Evolutionary conservation across 2,797 vertebrate genomes (phyloP).

Genomic region (Sorex maritimensis): DNA sequence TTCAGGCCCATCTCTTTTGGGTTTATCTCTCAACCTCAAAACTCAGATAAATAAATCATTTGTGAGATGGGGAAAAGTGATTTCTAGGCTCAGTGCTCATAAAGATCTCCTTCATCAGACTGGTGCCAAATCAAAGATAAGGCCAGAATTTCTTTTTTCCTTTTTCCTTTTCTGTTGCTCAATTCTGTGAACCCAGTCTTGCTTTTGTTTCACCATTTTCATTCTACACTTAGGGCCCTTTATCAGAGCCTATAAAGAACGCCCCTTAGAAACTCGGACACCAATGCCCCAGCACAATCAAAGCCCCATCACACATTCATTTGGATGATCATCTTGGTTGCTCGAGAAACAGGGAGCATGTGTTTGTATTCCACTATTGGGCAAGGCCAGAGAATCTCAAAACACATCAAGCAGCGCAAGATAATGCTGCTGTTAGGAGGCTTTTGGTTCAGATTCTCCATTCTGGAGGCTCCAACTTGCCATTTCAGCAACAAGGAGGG

Average conservation of each 20-base stretch:
- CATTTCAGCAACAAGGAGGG: conserved; percentile 25
- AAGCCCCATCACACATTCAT: neutral
- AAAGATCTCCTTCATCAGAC: conserved; percentile 53
- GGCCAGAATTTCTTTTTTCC: neutral
- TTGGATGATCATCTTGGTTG: conserved; percentile 40
- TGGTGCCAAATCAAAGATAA: conserved; percentile 43
- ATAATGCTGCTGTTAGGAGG: neutral
- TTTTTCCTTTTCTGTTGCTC: conserved; percentile 33
- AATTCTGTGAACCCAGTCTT: conserved; percentile 39
- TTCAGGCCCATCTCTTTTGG: conserved; percentile 70
- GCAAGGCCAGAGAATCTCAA: conserved; percentile 19
- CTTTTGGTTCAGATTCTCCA: conserved; percentile 39
- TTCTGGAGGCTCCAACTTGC: neutral
- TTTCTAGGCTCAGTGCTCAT: conserved; percentile 61
- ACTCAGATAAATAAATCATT: conserved; percentile 68
- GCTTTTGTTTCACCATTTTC: conserved; percentile 65
- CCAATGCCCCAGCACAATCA: conserved; percentile 1
- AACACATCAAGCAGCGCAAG: conserved; percentile 43
- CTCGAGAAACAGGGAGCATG: neutral
- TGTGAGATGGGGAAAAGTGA: conserved; percentile 37
- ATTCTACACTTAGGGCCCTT: conserved; percentile 27
- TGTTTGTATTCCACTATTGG: neutral
- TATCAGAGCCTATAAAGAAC: neutral
- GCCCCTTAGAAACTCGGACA: conserved; percentile 22
- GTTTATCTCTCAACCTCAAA: conserved; percentile 74